Evolutionary conservation across 2,888 invertebrate species (phyloP).

Genomic region (Macrophya alboannulata): DNA sequence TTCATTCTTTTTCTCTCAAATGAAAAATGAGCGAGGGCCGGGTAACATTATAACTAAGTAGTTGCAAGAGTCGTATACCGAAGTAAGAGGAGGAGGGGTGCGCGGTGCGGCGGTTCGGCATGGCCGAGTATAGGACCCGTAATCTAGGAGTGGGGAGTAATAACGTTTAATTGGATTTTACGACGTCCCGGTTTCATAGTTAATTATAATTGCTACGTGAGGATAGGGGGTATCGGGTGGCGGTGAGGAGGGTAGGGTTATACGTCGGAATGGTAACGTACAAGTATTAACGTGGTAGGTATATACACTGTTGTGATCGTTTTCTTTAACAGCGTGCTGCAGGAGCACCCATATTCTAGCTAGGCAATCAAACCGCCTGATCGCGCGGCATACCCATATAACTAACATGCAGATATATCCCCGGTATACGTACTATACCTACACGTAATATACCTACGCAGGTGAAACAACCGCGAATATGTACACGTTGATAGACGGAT

Average conservation of each 20-base stretch:
- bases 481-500: not conserved
- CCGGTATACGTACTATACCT: no score
- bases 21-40: not conserved
- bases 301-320: constrained; percentile 28
- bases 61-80: not conserved
- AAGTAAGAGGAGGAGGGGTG: constrained; percentile 15
- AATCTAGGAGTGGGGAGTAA: constrained; percentile 75
- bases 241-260: not conserved
- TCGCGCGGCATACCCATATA: not conserved
- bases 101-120: constrained; percentile 64
- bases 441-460: no score
- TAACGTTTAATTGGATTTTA: constrained; percentile 80
- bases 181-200: constrained; percentile 77
- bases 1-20: no score
- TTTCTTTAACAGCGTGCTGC: not conserved
- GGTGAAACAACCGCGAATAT: not conserved
- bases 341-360: not conserved
- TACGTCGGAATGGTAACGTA: constrained; percentile 21
- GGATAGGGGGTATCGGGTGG: not conserved
- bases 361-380: constrained; percentile 31
- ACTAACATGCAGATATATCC: no score
- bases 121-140: constrained; percentile 64
- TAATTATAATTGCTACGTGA: constrained; percentile 77
- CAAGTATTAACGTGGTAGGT: constrained; percentile 9
- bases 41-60: not conserved